Base-by-base conservation (phyloP, 2,888 invertebrate species). In the Cabera pusaria region DNA sequence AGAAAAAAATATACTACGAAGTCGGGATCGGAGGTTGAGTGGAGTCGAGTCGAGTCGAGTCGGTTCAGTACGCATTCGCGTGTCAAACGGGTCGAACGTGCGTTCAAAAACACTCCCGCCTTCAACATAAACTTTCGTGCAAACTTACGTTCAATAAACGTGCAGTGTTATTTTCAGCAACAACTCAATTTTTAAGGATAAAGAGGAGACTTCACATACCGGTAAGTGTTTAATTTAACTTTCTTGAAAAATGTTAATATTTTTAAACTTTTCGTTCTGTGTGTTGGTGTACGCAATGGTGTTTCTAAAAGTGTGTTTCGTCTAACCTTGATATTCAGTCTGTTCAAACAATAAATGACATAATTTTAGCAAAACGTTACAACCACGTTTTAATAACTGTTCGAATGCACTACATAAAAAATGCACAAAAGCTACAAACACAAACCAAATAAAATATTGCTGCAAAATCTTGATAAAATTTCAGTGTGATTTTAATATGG, bases 31-130 rank as follows among this genome's bases (percentile, higher is more conserved):
- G n/a, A n/a, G n/a, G n/a, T n/a, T n/a, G n/a, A n/a, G n/a, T n/a
- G n/a, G n/a, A n/a, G n/a, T n/a, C n/a, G n/a, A n/a, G n/a, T n/a
- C n/a, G n/a, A n/a, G n/a, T n/a, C n/a, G n/a, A n/a, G n/a, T n/a
- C n/a, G n/a, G 18, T 16, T n/a, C 82, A 81, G 82, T 78, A 57
- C 65, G 69, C 69, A 64, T 42, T 56, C 61, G 72, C 64, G 68
- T 49, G 59, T 60, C 56, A 62, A 44, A 63, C 44, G 46, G 66
- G 48, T 48, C 61, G 64, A 64, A 67, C 65, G 71, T 56, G 59
- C 55, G 59, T 51, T 45, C 48, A 27, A 51, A 36, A 39, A 52
- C 34, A 44, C 47, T 58, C 57, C 66, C 70, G 63, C 58, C 52
- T 52, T 55, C n/a, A 63, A 54, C 56, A 59, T 61, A 55, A 38